These are phyloP conservation scores for Novumbra hubbsi DNA, from an alignment of 2,797 vertebrate species.

Conservation along the genomic window DNA sequence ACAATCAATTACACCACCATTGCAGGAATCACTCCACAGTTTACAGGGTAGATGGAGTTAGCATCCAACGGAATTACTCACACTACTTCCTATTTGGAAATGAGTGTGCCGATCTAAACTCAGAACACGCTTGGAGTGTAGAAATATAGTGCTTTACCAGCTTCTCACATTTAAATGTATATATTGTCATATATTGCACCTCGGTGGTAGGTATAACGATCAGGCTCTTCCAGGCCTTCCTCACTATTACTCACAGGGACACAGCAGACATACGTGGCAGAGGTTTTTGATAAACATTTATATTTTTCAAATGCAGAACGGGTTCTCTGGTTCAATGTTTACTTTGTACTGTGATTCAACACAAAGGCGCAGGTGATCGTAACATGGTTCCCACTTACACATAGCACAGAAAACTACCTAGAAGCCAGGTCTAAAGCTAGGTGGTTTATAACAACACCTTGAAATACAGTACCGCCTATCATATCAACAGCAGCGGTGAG, in stretches of 20 bases:
- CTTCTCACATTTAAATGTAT: not conserved
- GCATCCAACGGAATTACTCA: not conserved
- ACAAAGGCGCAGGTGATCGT: conserved; percentile 36
- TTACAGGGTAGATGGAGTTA: not conserved
- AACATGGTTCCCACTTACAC: conserved; percentile 46
- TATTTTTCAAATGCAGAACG: not conserved
- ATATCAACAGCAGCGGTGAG: conserved; percentile 16
- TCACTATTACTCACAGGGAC: conserved; percentile 3
- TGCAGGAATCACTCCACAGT: not conserved
- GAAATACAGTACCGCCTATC: conserved; percentile 18
- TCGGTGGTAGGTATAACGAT: too few species aligned
- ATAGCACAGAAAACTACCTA: conserved; percentile 20
- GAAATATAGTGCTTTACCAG: not conserved
- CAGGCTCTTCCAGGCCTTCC: not conserved
- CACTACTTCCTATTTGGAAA: not conserved
- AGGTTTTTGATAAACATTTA: not conserved
- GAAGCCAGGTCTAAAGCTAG: conserved; percentile 28
- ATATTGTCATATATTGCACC: not conserved
- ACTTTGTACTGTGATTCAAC: conserved; percentile 20
- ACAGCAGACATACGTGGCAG: not conserved
- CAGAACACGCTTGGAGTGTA: not conserved
- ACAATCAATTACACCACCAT: not conserved
- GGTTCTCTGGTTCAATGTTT: not conserved
- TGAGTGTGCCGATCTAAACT: not conserved
- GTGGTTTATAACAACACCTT: conserved; percentile 3